Conservation (phyloP, 2,888 invertebrate genomes). For the Anorthoa munda region DNA sequence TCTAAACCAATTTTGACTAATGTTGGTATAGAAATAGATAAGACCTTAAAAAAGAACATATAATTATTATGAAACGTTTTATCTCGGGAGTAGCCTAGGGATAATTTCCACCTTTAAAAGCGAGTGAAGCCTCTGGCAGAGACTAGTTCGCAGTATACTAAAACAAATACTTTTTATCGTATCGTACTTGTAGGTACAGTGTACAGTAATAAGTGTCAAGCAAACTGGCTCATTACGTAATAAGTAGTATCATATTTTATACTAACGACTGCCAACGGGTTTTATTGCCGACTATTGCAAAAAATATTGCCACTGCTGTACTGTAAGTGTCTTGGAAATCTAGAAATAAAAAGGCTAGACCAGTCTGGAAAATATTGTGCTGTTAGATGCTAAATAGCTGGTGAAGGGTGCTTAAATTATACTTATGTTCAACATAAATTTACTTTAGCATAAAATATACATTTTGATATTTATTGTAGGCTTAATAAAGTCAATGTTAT, state of each 20-base stretch:
- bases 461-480: background rate
- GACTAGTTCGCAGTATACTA: constrained; percentile 5
- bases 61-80: too few relatives aligned
- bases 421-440: constrained; percentile 13
- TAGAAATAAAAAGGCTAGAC: constrained; percentile 44
- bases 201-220: constrained; percentile 59
- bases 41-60: too few relatives aligned
- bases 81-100: background rate
- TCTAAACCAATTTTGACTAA: too few relatives aligned
- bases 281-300: constrained; percentile 63
- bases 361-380: constrained; percentile 12
- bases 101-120: background rate
- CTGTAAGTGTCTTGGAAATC: constrained; percentile 40
- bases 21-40: too few relatives aligned
- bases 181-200: constrained; percentile 17
- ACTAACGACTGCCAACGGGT: constrained; percentile 61
- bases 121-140: background rate
- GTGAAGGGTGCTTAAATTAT: constrained; percentile 8
- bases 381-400: constrained; percentile 34
- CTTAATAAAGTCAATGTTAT: background rate
- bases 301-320: constrained; percentile 52
- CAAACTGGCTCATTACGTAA: constrained; percentile 63
- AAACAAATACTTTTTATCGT: constrained; percentile 32
- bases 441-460: background rate
- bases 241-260: constrained; percentile 64